These are phyloP conservation scores for Nymphalis io DNA, from an alignment of 1,140 invertebrate genomes.

Conservation along the genomic window DNA sequence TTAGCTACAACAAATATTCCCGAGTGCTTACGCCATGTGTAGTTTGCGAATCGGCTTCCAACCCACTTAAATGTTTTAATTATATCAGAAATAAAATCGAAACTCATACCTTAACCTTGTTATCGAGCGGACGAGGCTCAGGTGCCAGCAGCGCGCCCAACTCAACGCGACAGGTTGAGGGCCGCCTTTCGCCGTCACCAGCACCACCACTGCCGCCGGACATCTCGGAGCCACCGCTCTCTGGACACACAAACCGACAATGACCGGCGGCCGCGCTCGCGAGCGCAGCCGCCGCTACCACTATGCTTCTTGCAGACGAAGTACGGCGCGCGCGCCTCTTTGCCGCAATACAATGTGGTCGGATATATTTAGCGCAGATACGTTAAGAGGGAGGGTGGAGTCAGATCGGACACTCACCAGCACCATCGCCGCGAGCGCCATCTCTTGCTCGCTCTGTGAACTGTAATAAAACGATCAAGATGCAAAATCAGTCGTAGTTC, in stretches of 20 bases:
- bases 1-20: not conserved
- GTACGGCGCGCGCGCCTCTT: slow-evolving; percentile 31
- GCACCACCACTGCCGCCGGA: slow-evolving; percentile 61
- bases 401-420: slow-evolving; percentile 52
- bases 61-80: no score
- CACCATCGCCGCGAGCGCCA: slow-evolving; percentile 59
- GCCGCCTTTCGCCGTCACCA: slow-evolving; percentile 58
- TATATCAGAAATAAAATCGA: not conserved
- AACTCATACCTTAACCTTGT: slow-evolving; percentile 74
- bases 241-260: slow-evolving; percentile 54
- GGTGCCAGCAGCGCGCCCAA: slow-evolving; percentile 75
- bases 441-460: slow-evolving; percentile 66
- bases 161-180: slow-evolving; percentile 77
- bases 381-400: slow-evolving; percentile 20
- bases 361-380: slow-evolving; percentile 49
- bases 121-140: slow-evolving; percentile 75
- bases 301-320: slow-evolving; percentile 4
- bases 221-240: slow-evolving; percentile 69
- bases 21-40: no score
- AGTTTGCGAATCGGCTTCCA: no score
- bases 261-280: slow-evolving; percentile 43
- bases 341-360: slow-evolving; percentile 37
- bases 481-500: not conserved
- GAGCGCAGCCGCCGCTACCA: slow-evolving; percentile 39
- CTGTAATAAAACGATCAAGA: slow-evolving; percentile 52